A percentile compares a stretch with the other conserved stretches of the same genome.
These are phyloP conservation scores for Upupa epops DNA, from an alignment of 2,113 vertebrate species.

Conservation along the genomic window DNA sequence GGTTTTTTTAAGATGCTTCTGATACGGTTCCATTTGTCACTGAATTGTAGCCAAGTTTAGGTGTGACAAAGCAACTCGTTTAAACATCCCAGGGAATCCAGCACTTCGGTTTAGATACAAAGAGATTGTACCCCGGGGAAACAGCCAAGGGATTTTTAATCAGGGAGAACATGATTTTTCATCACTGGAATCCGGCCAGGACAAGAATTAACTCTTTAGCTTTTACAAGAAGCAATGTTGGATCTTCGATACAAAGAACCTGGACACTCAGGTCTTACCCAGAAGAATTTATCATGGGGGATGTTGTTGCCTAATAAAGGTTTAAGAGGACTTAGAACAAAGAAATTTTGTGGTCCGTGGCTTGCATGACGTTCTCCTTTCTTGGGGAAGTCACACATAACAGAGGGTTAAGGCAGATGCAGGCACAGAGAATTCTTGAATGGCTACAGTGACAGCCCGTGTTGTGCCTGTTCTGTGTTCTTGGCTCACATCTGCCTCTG, in stretches of 20 bases:
- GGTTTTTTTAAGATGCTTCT: neutral
- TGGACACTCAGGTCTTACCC: neutral
- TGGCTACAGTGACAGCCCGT: neutral
- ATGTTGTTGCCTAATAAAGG: neutral
- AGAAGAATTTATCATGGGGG: neutral
- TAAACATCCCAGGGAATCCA: neutral
- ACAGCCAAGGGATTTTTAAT: neutral
- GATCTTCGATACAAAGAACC: neutral
- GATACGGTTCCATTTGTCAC: neutral
- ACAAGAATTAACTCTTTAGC: conserved; percentile 9
- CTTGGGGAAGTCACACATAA: accelerated
- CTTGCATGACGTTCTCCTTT: accelerated
- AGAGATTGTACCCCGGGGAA: neutral
- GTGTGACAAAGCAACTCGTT: neutral
- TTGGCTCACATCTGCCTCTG: neutral
- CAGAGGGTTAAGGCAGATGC: neutral
- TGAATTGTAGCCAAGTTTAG: neutral
- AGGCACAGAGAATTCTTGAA: neutral
- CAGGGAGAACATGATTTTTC: neutral
- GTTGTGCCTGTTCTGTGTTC: neutral
- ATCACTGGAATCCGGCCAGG: neutral
- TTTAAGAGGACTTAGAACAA: neutral
- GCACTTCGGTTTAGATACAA: neutral
- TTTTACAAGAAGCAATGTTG: neutral
- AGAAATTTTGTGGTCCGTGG: accelerated